phyloP scores from a whole-genome alignment of 2,888 invertebrate genomes.

The Xestoiulus laeticollis region DNA sequence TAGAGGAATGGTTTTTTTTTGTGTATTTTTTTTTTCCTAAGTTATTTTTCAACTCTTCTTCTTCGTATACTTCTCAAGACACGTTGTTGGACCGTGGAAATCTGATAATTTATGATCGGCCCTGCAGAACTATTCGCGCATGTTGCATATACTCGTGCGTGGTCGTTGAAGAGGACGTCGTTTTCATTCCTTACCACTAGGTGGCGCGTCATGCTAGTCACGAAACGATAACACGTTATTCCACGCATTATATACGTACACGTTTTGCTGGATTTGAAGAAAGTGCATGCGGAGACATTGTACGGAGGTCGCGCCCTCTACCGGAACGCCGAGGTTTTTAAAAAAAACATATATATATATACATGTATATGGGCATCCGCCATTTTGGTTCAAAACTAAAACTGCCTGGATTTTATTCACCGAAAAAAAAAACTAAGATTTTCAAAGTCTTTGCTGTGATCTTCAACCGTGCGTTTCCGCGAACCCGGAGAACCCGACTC shows the following conservation, averaged over 20 bases:
- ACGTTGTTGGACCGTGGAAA: not conserved
- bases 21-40: not conserved
- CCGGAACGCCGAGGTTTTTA: not conserved
- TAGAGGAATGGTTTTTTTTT: not conserved
- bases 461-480: conserved; percentile 34
- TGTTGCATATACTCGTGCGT: not conserved
- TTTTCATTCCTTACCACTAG: not conserved
- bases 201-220: conserved; percentile 5
- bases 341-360: no score
- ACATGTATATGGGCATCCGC: not conserved
- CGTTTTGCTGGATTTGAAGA: not conserved
- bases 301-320: not conserved
- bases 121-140: not conserved
- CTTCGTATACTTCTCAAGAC: not conserved
- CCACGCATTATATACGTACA: not conserved
- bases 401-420: not conserved
- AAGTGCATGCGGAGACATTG: not conserved
- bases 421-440: not conserved
- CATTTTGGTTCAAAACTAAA: not conserved
- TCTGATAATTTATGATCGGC: not conserved
- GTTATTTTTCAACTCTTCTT: not conserved
- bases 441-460: conserved; percentile 43
- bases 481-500: not conserved
- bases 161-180: not conserved
- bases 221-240: not conserved